These are phyloP conservation scores for Euura lappo DNA, from an alignment of 1,140 invertebrate species.

Conservation along the genomic window DNA sequence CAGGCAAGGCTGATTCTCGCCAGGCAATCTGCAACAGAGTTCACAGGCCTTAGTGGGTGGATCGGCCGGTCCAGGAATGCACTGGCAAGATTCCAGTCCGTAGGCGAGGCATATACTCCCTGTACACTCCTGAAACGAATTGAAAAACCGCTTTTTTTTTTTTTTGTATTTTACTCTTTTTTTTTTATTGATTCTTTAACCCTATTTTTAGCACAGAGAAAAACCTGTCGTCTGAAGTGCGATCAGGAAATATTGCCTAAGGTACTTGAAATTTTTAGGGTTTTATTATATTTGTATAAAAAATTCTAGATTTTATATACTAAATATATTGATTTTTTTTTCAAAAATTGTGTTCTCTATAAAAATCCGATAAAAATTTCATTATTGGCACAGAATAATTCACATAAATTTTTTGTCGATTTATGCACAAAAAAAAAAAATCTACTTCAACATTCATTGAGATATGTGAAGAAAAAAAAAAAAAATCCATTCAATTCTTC, in stretches of 20 bases:
- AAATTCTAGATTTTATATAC: too few species aligned
- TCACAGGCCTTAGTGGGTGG: constrained; percentile 86
- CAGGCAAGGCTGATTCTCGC: constrained; percentile 77
- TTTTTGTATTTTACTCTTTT: background rate
- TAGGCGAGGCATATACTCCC: constrained; percentile 93
- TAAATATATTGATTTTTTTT: too few species aligned
- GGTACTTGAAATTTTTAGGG: background rate
- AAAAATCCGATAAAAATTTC: too few species aligned
- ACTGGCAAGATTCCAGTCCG: constrained; percentile 95
- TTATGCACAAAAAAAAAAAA: too few species aligned
- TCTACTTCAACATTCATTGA: too few species aligned
- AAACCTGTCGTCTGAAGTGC: too few species aligned
- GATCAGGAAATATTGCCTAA: too few species aligned
- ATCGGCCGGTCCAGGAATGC: constrained; percentile 77
- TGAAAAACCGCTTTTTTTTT: background rate
- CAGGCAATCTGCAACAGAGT: constrained; percentile 86
- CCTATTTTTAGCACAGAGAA: background rate
- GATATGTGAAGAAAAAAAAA: too few species aligned
- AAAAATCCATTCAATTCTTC: too few species aligned
- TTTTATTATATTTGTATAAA: background rate
- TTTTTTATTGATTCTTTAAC: background rate
- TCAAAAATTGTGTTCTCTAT: too few species aligned
- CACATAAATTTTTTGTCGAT: too few species aligned
- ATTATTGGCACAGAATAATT: too few species aligned
- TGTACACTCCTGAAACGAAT: constrained; percentile 77